Evolutionary conservation across 2,888 invertebrate genomes (phyloP), one percentile per base, ranked within the genome.

Genomic region (Eutolmus rufibarbis): DNA sequence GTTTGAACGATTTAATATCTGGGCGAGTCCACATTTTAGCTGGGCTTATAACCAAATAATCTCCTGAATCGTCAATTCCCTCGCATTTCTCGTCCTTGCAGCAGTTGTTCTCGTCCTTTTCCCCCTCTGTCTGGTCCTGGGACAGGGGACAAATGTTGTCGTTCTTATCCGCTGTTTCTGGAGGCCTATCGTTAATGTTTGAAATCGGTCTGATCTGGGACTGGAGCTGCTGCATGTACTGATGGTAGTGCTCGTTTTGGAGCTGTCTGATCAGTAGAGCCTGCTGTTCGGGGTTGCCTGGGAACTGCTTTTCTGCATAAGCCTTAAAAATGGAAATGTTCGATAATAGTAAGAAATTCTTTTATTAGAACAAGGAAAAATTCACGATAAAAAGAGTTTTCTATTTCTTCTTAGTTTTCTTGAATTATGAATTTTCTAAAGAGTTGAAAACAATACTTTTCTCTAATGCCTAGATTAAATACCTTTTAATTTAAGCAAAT

Each of bases 221-320:
- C 86, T 95, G 96, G 57, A 99, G 93, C 92, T 99, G 99, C 90
- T 98, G 97, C 95, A 99, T 98, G 92, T 99, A 99, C 91, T 99
- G 99, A 91, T 98, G 98, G 92, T 98, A 99, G 93, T 99, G 99
- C 91, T 99, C 98, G 90, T 99, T 99, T 93, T 99, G 99, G 77
- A 99, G 93, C 91, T 99, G 99, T 87, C 96, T 94, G 87, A 99
- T 97, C 37, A 99, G 94, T 74, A 97, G 95, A 0, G 97, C 98
- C 94, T 99, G 99, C 94, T 99, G 96, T 90, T 97, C 97, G 1
- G 96, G 96, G 92, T 96, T 96, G 2, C 95, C 96, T 0, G 96
- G 96, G 91, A 95, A 96, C 91, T 99, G 99, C 91, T 99, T 98
- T 90, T 98, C 97, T 0, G 99, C 98, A 92, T 99, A 98, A 87